Evolutionary conservation across 2,113 vertebrate species (phyloP), one percentile per base, ranked within the genome.

Genomic region (Butastur rufipennis): DNA sequence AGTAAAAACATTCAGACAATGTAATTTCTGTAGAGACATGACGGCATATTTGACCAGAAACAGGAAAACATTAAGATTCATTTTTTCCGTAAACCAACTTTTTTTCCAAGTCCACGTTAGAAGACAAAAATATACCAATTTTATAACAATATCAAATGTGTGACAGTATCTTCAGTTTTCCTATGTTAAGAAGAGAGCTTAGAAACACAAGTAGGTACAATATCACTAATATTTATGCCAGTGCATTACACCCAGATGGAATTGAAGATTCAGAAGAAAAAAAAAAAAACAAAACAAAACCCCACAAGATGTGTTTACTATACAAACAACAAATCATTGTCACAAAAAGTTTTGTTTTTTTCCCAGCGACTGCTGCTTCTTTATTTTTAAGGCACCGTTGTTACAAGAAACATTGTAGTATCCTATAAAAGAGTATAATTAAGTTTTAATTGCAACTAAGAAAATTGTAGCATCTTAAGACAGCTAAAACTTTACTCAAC

Each of bases 281-380:
- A 72, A 80, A 84, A 27, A 19, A n/a, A n/a, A n/a, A n/a, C n/a
- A 19, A 42, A 42, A 42, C 42, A 43, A 43, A 43, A 16, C 42
- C 42, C 42, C 42, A 43, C 42, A 43, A 43, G 42, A 43, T 43
- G 16, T 43, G 42, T 43, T 43, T 43, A 43, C 42, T 43, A 43
- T 43, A 43, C 42, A 43, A 90, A 65, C 10, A 80, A 4, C 34
- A 90, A 53, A 67, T 9, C 19, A 67, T 4, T 11, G 36, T n/a
- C 59, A 77, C 71, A 86, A 71, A 48, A 48, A 8, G 9, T 43
- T 56, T 32, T 48, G 5, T 0, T 2, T 70, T 77, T 77, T 52
- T 20, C 29, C 19, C 52, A 86, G 4, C 0, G 6, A 55, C 9
- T 12, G 4, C 4, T 16, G 3, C 0, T 40, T 80, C 13, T 73